Evolutionary conservation across 2,113 vertebrate species (phyloP).

Genomic region (Datnioides undecimradiatus): DNA sequence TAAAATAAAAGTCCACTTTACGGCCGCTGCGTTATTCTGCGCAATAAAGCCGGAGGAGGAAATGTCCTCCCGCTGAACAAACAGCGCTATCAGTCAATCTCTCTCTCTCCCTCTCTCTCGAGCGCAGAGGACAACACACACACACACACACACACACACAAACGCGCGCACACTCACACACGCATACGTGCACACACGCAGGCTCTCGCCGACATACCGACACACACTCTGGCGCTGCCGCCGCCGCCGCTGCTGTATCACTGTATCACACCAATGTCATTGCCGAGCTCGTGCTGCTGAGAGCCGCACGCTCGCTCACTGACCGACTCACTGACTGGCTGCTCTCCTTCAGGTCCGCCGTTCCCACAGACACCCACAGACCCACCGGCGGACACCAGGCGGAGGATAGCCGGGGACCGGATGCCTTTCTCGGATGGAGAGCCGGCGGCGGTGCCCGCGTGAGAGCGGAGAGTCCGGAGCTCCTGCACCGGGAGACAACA

Average conservation of each 20-base stretch:
- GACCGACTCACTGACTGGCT: conserved; percentile 25
- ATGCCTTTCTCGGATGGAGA: conserved; percentile 87
- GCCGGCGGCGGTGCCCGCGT: conserved; percentile 82
- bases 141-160: background rate
- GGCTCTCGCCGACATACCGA: conserved; percentile 64
- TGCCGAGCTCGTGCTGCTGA: conserved; percentile 62
- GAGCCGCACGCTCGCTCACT: conserved; percentile 39
- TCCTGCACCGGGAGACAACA: conserved; percentile 36
- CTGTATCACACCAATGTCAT: conserved; percentile 70
- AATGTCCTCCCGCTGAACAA: conserved; percentile 40
- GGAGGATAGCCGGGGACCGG: conserved; percentile 74
- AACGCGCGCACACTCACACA: conserved; percentile 33
- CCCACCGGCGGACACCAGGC: conserved; percentile 54
- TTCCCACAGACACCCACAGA: conserved; percentile 13
- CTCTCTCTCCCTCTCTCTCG: background rate
- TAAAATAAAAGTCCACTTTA: conserved; percentile 16
- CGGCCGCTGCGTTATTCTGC: conserved; percentile 12
- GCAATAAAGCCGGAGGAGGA: conserved; percentile 2
- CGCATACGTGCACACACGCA: conserved; percentile 64
- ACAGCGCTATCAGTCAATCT: conserved; percentile 39
- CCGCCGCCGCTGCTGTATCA: background rate
- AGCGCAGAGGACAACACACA: conserved; percentile 49
- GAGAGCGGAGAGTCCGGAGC: conserved; percentile 80
- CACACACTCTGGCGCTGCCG: conserved; percentile 59
- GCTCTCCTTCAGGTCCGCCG: conserved; percentile 55